Percentiles rank a stretch among this genome's conserved stretches.
phyloP scores from a whole-genome alignment of 2,113 vertebrate species.

The Montifringilla adamsi region DNA sequence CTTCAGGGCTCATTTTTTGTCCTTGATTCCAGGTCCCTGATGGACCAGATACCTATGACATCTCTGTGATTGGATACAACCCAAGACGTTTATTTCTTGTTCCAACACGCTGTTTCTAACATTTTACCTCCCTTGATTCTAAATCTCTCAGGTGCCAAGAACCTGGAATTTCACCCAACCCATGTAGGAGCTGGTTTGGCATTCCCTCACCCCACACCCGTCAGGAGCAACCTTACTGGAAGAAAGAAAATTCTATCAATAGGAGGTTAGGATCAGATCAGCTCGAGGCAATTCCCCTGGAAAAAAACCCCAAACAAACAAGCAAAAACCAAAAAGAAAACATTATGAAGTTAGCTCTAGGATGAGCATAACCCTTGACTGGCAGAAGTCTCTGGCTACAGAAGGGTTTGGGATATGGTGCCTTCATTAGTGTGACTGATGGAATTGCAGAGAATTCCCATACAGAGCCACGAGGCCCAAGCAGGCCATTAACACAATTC shows the following conservation, averaged over 20 bases:
- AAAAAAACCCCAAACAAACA: background rate
- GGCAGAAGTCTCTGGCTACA: background rate
- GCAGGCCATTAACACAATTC: background rate
- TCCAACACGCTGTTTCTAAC: background rate
- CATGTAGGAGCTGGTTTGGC: background rate
- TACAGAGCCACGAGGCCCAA: background rate
- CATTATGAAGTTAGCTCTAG: background rate
- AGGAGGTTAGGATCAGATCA: background rate
- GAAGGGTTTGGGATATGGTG: background rate
- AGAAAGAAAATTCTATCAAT: background rate
- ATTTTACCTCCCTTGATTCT: background rate
- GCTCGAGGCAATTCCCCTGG: background rate
- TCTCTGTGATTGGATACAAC: background rate
- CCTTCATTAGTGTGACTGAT: background rate
- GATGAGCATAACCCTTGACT: background rate
- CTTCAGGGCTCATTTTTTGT: slow-evolving; percentile 1
- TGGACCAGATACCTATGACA: background rate
- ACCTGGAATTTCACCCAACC: background rate
- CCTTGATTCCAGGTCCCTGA: background rate
- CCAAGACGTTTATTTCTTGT: slow-evolving; percentile 7
- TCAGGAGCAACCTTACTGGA: background rate
- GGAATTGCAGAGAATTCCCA: background rate
- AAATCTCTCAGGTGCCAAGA: background rate
- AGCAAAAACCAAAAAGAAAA: background rate
- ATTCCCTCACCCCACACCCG: background rate